Base-by-base conservation (phyloP, 1,140 invertebrate genomes). In the Drosophila rufa region DNA sequence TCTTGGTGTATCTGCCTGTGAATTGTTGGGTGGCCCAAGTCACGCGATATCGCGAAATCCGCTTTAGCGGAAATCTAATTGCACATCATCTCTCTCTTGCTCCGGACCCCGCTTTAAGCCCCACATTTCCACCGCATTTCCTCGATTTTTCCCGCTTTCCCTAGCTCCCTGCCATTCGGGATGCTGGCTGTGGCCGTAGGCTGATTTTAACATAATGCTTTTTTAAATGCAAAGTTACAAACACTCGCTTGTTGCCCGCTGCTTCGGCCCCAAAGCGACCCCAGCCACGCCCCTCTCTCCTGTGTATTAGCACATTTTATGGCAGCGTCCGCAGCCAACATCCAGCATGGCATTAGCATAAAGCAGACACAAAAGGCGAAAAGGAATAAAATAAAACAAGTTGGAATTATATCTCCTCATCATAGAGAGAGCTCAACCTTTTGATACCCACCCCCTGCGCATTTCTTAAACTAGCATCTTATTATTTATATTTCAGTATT, bases 161-260 rank as follows among this genome's bases (percentile, higher is more conserved):
- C 58, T 47, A 51, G 33, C 40, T 19, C 42, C 38, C 43, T 57
- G 53, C 47, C 73, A 25, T 71, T 71, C 58, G 45, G 71, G 46
- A 68, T 59, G 57, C 55, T 78, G 48, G 46, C 83, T 89, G 68
- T 85, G 81, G 76, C 85, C 86, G 70, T 85, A 85, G 85, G 85
- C 85, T 79, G 82, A 90, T 90, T 90, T 90, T 90, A 90, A 85
- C 85, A 90, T 90, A 90, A 90, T 90, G 85, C 86, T 81, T 90
- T 90, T 90, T 90, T 90, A 90, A 90, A 90, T 90, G 85, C 85
- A 90, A 90, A 90, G 85, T 91, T 90, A 90, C 85, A 90, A 90
- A 90, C 86, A 87, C 74, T 77, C 75, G 57, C 75, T 73, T 73
- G 69, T 73, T 73, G 69, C 67, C 69, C 69, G 62, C 58, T 60